These are phyloP conservation scores for Sparus aurata DNA, from an alignment of 2,797 vertebrate genomes.

Conservation along the genomic window DNA sequence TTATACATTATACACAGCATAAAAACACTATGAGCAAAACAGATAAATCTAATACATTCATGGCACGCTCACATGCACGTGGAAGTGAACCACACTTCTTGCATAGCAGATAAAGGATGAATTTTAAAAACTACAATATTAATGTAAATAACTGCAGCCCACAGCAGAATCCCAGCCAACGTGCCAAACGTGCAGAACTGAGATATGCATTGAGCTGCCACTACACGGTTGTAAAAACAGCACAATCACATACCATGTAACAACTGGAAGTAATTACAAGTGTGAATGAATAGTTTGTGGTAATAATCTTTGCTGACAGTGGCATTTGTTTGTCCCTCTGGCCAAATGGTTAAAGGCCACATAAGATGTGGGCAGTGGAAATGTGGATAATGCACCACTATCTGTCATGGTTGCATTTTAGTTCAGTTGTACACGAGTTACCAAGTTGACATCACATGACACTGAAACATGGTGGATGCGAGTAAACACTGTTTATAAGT, in stretches of 20 bases:
- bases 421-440: too few species aligned
- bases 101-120: not conserved
- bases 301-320: not conserved
- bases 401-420: not conserved
- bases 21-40: not conserved
- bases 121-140: not conserved
- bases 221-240: constrained; percentile 3
- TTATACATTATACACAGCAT: not conserved
- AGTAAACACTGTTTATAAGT: too few species aligned
- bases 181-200: not conserved
- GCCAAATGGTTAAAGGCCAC: not conserved
- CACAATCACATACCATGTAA: constrained; percentile 5
- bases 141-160: not conserved
- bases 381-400: not conserved
- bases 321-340: not conserved
- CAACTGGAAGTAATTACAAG: not conserved
- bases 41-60: not conserved
- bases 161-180: not conserved
- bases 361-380: not conserved
- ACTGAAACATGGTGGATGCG: too few species aligned
- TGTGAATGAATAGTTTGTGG: not conserved
- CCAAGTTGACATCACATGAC: too few species aligned
- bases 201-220: constrained; percentile 4
- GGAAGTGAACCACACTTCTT: not conserved
- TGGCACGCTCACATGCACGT: not conserved